phyloP scores from a whole-genome alignment of 2,888 invertebrate genomes.

The Deilephila porcellus region DNA sequence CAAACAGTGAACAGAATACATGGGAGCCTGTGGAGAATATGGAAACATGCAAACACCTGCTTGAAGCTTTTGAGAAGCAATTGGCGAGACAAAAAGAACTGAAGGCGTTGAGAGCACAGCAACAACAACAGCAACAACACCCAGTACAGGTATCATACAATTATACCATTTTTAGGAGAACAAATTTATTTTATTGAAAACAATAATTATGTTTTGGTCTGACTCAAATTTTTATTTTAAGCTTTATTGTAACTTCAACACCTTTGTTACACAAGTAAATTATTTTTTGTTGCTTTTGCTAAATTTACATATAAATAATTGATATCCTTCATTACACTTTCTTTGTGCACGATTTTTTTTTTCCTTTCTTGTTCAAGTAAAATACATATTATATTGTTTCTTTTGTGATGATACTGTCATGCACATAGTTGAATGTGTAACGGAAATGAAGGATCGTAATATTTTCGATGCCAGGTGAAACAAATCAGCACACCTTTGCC shows the following conservation, averaged over 20 bases:
- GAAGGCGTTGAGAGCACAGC: slow-evolving; percentile 83
- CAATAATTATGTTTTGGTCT: neutral
- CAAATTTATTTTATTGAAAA: neutral
- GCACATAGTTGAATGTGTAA: neutral
- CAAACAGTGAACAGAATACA: slow-evolving; percentile 89
- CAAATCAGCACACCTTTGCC: slow-evolving; percentile 72
- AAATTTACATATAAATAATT: too few relatives aligned
- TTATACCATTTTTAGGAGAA: neutral
- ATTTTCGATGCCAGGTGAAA: slow-evolving; percentile 60
- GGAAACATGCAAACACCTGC: slow-evolving; percentile 89
- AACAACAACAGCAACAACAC: slow-evolving; percentile 65
- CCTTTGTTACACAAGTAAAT: too few relatives aligned
- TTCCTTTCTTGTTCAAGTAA: too few relatives aligned
- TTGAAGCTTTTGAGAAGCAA: slow-evolving; percentile 92
- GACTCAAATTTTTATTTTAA: too few relatives aligned
- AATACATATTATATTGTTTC: neutral
- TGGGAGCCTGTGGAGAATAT: slow-evolving; percentile 93
- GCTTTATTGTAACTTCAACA: too few relatives aligned
- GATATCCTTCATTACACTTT: too few relatives aligned
- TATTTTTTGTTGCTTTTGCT: too few relatives aligned
- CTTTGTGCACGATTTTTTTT: too few relatives aligned
- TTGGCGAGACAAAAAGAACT: slow-evolving; percentile 90
- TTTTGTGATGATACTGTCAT: neutral
- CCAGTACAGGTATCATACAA: slow-evolving; percentile 65
- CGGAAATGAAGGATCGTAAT: neutral